Evolutionary conservation across 2,113 vertebrate species (phyloP).

Genomic region (Heliornis fulica): DNA sequence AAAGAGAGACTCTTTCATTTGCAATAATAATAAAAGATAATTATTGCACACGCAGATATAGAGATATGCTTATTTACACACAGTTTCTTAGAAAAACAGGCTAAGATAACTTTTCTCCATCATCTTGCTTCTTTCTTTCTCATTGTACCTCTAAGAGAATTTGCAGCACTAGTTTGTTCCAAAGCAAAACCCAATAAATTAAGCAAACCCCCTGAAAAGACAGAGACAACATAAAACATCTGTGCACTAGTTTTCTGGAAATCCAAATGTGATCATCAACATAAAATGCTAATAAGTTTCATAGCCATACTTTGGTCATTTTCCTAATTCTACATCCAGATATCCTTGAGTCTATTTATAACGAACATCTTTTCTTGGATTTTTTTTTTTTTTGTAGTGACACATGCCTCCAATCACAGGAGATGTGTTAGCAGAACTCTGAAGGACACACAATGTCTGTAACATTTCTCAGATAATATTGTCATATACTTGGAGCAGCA

Average conservation of each 20-base stretch:
- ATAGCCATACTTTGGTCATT: conserved; percentile 28
- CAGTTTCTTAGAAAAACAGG: not conserved
- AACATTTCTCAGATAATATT: conserved; percentile 78
- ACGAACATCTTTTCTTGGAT: not conserved
- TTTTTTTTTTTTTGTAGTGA: conserved; percentile 50
- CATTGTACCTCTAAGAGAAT: not conserved
- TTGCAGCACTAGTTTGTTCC: conserved; percentile 2
- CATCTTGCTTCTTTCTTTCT: not conserved
- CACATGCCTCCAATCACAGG: conserved; percentile 65
- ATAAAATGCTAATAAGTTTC: conserved; percentile 45
- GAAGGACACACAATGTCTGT: conserved; percentile 69
- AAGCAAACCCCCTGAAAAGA: not conserved
- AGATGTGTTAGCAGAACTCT: conserved; percentile 69
- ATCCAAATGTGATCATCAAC: not conserved
- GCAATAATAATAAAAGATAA: not conserved
- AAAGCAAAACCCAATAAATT: not conserved
- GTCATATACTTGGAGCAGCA: conserved; percentile 75
- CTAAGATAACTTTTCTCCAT: not conserved
- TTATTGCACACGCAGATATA: not conserved
- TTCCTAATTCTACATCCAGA: conserved; percentile 44
- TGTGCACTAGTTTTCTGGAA: conserved; percentile 22
- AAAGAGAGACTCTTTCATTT: not conserved
- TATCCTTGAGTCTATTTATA: conserved; percentile 56
- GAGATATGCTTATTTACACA: not conserved
- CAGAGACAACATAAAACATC: conserved; percentile 34